phyloP scores from a whole-genome alignment of 2,797 vertebrate genomes.

The Phalanger gymnotis region DNA sequence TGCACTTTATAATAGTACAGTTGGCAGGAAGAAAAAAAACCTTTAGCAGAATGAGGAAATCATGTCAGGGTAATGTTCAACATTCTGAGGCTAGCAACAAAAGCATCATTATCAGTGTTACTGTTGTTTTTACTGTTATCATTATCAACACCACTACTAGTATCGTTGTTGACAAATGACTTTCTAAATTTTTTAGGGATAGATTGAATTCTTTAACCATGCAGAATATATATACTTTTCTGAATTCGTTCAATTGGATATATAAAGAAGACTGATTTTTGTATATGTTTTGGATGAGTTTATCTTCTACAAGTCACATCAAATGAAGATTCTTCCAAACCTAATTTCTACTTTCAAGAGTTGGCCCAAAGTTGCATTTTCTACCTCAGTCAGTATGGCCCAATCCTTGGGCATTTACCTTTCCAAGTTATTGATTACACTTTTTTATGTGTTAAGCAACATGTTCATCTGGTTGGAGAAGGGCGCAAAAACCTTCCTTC shows the following conservation, averaged over 20 bases:
- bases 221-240: not conserved
- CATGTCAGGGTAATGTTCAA: slow-evolving; percentile 30
- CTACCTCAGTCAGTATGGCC: not conserved
- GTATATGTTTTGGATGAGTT: not conserved
- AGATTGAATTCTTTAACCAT: not conserved
- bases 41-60: slow-evolving; percentile 49
- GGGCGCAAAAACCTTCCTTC: not conserved
- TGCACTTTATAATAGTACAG: slow-evolving; percentile 71
- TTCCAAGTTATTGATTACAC: not conserved
- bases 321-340: not conserved
- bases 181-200: not conserved
- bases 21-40: slow-evolving; percentile 42
- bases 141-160: not conserved
- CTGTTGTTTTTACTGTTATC: not conserved
- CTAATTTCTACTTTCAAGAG: not conserved
- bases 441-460: not conserved
- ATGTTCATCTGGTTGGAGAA: not conserved
- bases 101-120: slow-evolving; percentile 33
- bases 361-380: not conserved
- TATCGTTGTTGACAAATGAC: not conserved
- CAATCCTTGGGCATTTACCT: not conserved
- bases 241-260: not conserved
- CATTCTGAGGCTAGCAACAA: slow-evolving; percentile 22
- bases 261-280: not conserved
- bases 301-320: not conserved